A percentile compares a stretch with the other conserved stretches of the same genome.
phyloP scores from a whole-genome alignment of 2,797 vertebrate species.

The Myotis daubentonii region DNA sequence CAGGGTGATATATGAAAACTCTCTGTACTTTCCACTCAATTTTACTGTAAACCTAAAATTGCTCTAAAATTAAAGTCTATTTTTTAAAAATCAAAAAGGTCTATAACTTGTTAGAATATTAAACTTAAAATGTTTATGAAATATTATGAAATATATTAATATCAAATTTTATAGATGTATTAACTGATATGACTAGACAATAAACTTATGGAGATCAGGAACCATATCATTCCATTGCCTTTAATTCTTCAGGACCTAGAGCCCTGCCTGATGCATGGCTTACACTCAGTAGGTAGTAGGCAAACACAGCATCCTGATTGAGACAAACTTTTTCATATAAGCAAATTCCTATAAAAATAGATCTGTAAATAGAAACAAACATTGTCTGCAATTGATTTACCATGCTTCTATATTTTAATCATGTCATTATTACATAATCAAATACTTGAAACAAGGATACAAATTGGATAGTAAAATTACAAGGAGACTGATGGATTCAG shows the following conservation, averaged over 20 bases:
- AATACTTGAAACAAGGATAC: background rate
- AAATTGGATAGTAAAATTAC: background rate
- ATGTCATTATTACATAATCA: background rate
- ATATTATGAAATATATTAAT: background rate
- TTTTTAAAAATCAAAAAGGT: background rate
- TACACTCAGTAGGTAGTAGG: background rate
- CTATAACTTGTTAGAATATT: background rate
- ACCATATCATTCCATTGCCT: background rate
- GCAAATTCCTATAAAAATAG: background rate
- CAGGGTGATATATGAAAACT: background rate
- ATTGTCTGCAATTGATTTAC: background rate
- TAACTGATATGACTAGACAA: background rate
- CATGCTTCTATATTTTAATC: background rate
- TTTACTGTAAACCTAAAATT: conserved; percentile 9
- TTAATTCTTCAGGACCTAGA: background rate
- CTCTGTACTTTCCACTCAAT: background rate
- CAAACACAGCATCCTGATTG: background rate
- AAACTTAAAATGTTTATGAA: background rate
- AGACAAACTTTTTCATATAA: conserved; percentile 20
- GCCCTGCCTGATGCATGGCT: background rate
- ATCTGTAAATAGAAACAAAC: conserved; percentile 17
- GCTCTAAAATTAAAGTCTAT: background rate
- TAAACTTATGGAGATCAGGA: background rate
- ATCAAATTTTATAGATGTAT: background rate
- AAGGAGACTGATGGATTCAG: background rate